Conservation (phyloP, 2,888 invertebrate species). For the Beris chalybata region DNA sequence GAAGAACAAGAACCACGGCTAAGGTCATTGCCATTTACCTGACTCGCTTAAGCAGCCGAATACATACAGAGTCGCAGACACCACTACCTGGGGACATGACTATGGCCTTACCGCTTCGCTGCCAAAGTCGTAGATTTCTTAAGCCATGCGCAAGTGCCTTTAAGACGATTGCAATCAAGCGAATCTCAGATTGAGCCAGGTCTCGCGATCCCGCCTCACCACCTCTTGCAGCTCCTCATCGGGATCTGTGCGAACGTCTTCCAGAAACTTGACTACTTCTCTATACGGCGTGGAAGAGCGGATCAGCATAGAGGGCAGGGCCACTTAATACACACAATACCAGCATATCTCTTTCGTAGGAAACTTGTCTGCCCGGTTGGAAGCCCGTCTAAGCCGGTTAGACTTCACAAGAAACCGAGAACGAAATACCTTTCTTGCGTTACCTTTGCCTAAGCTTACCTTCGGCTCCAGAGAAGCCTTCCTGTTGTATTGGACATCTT, state of each 20-base stretch:
- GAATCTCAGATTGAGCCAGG: slow-evolving; percentile 13
- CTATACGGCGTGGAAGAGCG: too few species aligned
- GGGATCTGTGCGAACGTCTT: too few species aligned
- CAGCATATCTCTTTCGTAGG: slow-evolving; percentile 18
- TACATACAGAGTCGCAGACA: slow-evolving; percentile 5
- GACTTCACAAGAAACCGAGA: slow-evolving; percentile 26
- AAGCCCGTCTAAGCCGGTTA: slow-evolving; percentile 14
- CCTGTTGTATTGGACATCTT: slow-evolving; percentile 5
- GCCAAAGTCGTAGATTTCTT: slow-evolving; percentile 9
- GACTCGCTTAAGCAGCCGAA: slow-evolving; percentile 15
- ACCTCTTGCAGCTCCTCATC: too few species aligned
- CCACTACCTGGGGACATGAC: slow-evolving; percentile 13
- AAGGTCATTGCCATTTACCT: slow-evolving; percentile 31
- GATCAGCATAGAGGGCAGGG: too few species aligned
- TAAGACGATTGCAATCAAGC: slow-evolving; percentile 26
- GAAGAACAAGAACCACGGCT: slow-evolving; percentile 26
- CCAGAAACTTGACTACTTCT: too few species aligned
- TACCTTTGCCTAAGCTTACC: slow-evolving; percentile 8
- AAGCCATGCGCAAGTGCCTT: background rate
- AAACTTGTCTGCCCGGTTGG: slow-evolving; percentile 26
- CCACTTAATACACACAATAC: too few species aligned
- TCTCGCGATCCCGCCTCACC: background rate
- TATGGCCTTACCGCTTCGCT: slow-evolving; percentile 19
- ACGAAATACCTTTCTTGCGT: slow-evolving; percentile 17
- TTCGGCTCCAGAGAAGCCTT: background rate